These are phyloP conservation scores for Megaceryle alcyon DNA, from an alignment of 2,797 vertebrate species.

Conservation along the genomic window DNA sequence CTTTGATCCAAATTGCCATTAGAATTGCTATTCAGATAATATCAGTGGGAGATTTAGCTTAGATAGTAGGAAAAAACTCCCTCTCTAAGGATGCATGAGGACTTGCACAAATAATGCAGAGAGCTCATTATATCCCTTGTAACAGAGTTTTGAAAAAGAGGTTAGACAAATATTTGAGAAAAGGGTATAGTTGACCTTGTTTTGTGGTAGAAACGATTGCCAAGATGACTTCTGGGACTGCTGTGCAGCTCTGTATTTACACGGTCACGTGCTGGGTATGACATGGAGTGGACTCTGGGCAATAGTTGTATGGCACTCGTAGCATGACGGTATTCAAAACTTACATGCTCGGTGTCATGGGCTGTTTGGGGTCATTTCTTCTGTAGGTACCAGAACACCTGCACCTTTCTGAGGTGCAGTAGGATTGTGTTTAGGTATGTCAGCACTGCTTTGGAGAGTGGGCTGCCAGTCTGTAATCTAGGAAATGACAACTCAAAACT, in stretches of 20 bases:
- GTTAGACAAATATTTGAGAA: background rate
- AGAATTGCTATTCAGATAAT: constrained; percentile 18
- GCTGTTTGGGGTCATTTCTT: background rate
- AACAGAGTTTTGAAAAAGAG: background rate
- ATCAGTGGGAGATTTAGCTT: constrained; percentile 21
- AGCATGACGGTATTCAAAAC: background rate
- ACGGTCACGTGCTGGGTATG: background rate
- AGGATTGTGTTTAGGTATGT: background rate
- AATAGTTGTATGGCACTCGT: rapidly evolving
- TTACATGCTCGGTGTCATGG: background rate
- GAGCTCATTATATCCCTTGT: background rate
- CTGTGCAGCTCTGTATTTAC: background rate
- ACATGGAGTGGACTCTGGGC: too few species aligned
- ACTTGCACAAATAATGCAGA: background rate
- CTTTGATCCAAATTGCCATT: constrained; percentile 45
- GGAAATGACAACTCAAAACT: background rate
- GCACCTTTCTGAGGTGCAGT: background rate
- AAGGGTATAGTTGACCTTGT: background rate
- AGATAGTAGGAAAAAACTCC: background rate
- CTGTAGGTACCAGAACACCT: background rate
- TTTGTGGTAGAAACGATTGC: background rate
- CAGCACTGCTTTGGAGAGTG: background rate
- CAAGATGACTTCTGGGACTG: background rate
- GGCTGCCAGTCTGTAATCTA: background rate
- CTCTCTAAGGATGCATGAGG: background rate